Percentiles rank a stretch among this genome's conserved stretches.
Evolutionary conservation across 2,888 invertebrate species (phyloP).

Genomic region (Cacoxenus indagator): DNA sequence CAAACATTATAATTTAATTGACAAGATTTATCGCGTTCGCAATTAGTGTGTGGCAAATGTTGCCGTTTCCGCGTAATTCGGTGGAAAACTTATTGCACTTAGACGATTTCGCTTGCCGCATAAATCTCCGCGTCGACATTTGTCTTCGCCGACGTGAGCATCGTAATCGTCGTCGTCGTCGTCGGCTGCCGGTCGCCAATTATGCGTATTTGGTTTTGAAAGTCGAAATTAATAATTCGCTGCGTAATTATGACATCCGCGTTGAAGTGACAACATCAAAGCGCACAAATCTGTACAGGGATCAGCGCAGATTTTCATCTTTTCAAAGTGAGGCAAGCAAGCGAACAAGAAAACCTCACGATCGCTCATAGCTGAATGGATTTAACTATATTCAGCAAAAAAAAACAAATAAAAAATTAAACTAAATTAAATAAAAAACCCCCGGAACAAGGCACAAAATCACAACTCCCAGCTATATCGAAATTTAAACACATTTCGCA

Average conservation of each 20-base stretch:
- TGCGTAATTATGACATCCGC: slow-evolving; percentile 62
- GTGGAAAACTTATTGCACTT: slow-evolving; percentile 49
- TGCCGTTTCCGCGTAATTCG: slow-evolving; percentile 52
- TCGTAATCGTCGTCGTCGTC: not conserved
- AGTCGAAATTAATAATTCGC: slow-evolving; percentile 65
- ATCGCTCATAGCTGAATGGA: no score
- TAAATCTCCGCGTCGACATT: slow-evolving; percentile 44
- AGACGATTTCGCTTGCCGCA: slow-evolving; percentile 61
- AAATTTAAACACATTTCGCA: no score
- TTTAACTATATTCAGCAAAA: no score
- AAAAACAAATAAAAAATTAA: no score
- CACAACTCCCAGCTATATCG: no score
- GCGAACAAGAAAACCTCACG: no score
- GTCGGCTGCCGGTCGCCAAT: slow-evolving; percentile 45
- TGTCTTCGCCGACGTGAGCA: not conserved
- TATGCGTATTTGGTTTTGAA: slow-evolving; percentile 64
- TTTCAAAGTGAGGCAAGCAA: no score
- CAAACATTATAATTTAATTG: slow-evolving; percentile 71
- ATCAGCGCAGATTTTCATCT: not conserved
- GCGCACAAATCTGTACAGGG: slow-evolving; percentile 18
- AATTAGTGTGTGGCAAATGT: slow-evolving; percentile 67
- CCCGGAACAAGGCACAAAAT: no score
- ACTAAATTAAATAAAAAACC: no score
- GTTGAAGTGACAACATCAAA: slow-evolving; percentile 65
- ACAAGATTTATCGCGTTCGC: slow-evolving; percentile 71